Conservation (phyloP, 2,888 invertebrate genomes). For the Rotaria sp. region DNA sequence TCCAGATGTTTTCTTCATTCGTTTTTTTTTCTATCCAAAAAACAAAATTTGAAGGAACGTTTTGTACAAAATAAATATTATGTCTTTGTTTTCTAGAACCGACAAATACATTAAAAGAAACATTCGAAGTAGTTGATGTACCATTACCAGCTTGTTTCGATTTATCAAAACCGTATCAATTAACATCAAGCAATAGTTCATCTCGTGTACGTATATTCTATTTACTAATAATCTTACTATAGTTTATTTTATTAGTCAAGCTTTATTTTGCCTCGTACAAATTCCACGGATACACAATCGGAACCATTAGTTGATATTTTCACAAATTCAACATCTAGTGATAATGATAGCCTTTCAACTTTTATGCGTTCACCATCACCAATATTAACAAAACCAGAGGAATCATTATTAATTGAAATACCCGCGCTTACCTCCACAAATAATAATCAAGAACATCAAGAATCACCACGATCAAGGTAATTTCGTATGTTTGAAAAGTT, state of each 20-base stretch:
- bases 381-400: neutral
- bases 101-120: neutral
- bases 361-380: neutral
- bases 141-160: constrained; percentile 54
- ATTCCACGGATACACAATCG: neutral
- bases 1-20: too few relatives aligned
- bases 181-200: neutral
- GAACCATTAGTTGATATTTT: neutral
- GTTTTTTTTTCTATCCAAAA: too few relatives aligned
- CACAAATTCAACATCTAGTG: neutral
- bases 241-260: neutral
- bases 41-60: too few relatives aligned
- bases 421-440: neutral
- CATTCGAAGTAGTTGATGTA: constrained; percentile 44
- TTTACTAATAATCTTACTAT: neutral
- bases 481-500: too few relatives aligned
- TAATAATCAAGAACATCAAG: neutral
- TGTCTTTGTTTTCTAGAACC: neutral
- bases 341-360: neutral
- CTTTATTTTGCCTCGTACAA: neutral
- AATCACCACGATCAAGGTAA: neutral
- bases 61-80: too few relatives aligned
- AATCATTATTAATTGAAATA: neutral
- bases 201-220: neutral
- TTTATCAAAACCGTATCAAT: constrained; percentile 41